Conservation (phyloP, 2,888 invertebrate genomes). For the Epinotia nisella region DNA sequence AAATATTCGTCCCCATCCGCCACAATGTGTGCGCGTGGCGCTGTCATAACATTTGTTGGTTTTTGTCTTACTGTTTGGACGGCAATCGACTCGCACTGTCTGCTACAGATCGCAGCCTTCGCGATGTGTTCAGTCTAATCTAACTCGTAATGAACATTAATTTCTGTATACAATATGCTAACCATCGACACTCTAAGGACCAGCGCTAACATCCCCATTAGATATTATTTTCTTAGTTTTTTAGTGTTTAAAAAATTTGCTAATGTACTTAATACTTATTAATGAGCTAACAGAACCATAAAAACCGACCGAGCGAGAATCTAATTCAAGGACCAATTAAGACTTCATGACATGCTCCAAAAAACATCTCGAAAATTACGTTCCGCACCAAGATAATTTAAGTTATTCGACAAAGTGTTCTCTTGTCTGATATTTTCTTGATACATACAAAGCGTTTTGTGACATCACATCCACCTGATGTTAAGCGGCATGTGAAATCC, state of each 20-base stretch:
- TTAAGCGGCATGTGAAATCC: conserved; percentile 20
- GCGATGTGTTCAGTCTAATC: not conserved
- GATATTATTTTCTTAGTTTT: not conserved
- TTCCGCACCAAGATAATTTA: not conserved
- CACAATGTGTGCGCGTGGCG: conserved; percentile 74
- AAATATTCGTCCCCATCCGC: conserved; percentile 76
- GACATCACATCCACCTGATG: conserved; percentile 28
- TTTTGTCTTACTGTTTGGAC: conserved; percentile 20
- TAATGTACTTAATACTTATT: not conserved
- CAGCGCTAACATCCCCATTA: not conserved
- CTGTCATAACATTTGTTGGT: conserved; percentile 77
- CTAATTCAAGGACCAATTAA: not conserved
- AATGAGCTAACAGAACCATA: not conserved
- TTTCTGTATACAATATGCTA: not conserved
- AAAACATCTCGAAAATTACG: not conserved
- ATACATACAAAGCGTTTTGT: not conserved
- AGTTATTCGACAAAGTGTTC: not conserved
- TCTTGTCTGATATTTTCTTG: not conserved
- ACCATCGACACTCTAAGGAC: not conserved
- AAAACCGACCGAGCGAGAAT: not conserved
- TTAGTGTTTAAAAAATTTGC: not conserved
- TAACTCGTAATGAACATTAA: not conserved
- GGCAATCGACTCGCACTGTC: conserved; percentile 10
- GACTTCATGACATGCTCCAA: not conserved
- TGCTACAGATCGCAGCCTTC: not conserved